A percentile compares a stretch with the other conserved stretches of the same genome.
These are phyloP conservation scores for Musca vetustissima DNA, from an alignment of 1,140 invertebrate genomes.

Conservation along the genomic window DNA sequence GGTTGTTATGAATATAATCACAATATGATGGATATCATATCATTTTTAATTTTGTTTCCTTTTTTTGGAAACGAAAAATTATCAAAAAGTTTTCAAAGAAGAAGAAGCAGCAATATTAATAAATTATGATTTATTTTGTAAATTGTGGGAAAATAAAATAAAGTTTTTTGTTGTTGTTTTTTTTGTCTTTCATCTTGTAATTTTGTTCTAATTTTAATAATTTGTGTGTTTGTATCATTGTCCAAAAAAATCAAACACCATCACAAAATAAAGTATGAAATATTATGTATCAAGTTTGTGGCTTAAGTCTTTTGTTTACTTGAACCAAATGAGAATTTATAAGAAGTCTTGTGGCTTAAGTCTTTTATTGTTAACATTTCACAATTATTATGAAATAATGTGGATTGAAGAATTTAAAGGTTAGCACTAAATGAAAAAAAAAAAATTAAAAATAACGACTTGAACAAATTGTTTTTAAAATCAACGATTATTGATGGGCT, in stretches of 20 bases:
- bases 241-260: not conserved
- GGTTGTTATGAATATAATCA: not conserved
- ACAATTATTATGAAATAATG: no score
- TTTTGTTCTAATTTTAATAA: constrained; percentile 3
- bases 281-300: constrained; percentile 15
- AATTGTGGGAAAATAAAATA: no score
- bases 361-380: no score
- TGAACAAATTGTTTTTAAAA: no score
- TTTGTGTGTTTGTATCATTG: not conserved
- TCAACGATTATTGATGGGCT: no score
- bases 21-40: not conserved
- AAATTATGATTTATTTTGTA: no score
- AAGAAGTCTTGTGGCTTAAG: no score
- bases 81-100: not conserved
- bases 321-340: no score
- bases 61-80: not conserved
- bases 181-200: not conserved
- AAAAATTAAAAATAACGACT: no score
- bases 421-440: no score
- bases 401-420: no score
- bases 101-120: not conserved
- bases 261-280: not conserved
- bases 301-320: constrained; percentile 16
- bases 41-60: no score
- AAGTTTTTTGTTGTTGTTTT: not conserved